These are phyloP conservation scores for Tridacna crocea DNA, from an alignment of 2,888 invertebrate species.

Conservation along the genomic window DNA sequence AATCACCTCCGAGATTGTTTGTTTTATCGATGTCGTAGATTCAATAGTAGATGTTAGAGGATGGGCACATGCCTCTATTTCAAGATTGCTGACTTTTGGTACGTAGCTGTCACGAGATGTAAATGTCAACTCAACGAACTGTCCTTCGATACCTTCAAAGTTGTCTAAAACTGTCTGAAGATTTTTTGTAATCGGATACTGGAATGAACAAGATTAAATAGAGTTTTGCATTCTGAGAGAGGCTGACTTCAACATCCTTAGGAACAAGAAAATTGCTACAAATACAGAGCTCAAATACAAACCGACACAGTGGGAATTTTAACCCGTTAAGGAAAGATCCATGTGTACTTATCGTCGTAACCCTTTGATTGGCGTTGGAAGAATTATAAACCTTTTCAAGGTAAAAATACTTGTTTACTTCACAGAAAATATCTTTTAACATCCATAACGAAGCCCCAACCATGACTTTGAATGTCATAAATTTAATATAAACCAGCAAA, in stretches of 20 bases:
- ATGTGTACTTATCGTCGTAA: too few relatives aligned
- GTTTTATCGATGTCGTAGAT: neutral
- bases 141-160: constrained; percentile 18
- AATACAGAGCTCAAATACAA: too few relatives aligned
- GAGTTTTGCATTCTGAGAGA: neutral
- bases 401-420: neutral
- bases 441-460: neutral
- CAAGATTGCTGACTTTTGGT: constrained; percentile 15
- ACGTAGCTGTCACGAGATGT: constrained; percentile 10
- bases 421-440: neutral
- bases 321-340: too few relatives aligned
- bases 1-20: neutral
- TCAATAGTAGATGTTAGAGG: constrained; percentile 7
- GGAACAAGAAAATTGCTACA: too few relatives aligned
- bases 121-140: constrained; percentile 22
- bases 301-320: too few relatives aligned
- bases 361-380: too few relatives aligned
- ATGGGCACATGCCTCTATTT: constrained; percentile 26
- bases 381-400: neutral
- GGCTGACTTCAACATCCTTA: too few relatives aligned
- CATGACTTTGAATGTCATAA: too few relatives aligned
- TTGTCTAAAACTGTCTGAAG: constrained; percentile 27
- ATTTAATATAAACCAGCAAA: too few relatives aligned
- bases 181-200: constrained; percentile 23
- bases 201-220: neutral